Evolutionary conservation across 2,888 invertebrate species (phyloP).

Genomic region (Cantharis rustica): DNA sequence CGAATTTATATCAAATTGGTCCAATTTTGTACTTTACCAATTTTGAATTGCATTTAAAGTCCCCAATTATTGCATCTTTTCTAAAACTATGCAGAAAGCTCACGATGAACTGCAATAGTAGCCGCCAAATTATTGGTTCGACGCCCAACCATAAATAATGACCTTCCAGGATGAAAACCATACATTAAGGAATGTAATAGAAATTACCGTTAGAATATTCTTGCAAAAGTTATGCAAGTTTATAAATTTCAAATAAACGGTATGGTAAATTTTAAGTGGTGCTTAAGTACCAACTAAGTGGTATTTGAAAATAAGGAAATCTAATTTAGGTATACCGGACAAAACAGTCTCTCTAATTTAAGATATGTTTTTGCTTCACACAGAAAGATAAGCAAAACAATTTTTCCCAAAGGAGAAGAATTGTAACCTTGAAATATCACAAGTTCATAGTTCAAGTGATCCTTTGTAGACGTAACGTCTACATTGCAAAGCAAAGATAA

Average conservation of each 20-base stretch:
- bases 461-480: too few species aligned
- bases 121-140: conserved; percentile 36
- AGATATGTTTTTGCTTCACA: too few species aligned
- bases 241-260: not conserved
- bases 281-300: not conserved
- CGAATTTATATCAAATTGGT: conserved; percentile 5
- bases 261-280: not conserved
- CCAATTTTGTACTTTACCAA: conserved; percentile 22
- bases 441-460: too few species aligned
- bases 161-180: conserved; percentile 22
- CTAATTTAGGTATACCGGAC: not conserved
- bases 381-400: too few species aligned
- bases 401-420: too few species aligned
- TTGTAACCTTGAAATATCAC: too few species aligned
- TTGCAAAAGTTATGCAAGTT: not conserved
- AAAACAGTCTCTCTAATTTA: not conserved
- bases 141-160: conserved; percentile 35
- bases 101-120: conserved; percentile 22
- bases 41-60: conserved; percentile 1
- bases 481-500: too few species aligned
- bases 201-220: conserved; percentile 4
- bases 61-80: conserved; percentile 13
- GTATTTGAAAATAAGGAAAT: not conserved
- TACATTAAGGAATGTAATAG: conserved; percentile 4
- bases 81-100: conserved; percentile 5